These are phyloP conservation scores for Boloria selene DNA, from an alignment of 2,888 invertebrate genomes.

Conservation along the genomic window DNA sequence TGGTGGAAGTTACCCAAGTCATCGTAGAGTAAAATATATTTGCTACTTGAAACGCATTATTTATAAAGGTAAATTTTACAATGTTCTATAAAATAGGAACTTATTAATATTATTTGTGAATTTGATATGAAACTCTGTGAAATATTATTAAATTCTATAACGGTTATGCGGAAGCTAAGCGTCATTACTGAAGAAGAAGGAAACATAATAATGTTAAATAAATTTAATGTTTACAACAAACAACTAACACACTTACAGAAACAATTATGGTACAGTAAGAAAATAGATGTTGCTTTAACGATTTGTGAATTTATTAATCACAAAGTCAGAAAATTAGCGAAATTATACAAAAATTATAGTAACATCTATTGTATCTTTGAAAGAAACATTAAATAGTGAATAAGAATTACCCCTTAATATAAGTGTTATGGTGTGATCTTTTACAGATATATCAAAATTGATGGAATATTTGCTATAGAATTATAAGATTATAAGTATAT, in stretches of 20 bases:
- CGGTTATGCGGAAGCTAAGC: background rate
- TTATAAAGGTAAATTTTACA: too few relatives aligned
- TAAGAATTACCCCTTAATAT: background rate
- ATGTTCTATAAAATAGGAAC: background rate
- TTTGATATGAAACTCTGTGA: background rate
- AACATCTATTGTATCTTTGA: background rate
- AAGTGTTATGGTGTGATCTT: background rate
- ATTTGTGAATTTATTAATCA: background rate
- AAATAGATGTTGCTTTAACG: constrained; percentile 1
- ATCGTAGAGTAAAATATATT: background rate
- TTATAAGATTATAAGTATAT: background rate
- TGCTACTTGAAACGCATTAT: too few relatives aligned
- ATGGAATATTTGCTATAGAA: too few relatives aligned
- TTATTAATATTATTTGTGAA: constrained; percentile 5
- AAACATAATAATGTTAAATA: constrained; percentile 19
- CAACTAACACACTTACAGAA: constrained; percentile 16
- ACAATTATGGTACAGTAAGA: constrained; percentile 9
- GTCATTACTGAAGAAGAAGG: constrained; percentile 12
- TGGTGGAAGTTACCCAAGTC: constrained; percentile 3
- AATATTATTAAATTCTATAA: background rate
- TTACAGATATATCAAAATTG: background rate
- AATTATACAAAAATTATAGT: background rate
- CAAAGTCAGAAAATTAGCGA: too few relatives aligned
- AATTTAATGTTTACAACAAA: constrained; percentile 12
- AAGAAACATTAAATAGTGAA: background rate